A percentile compares a stretch with the other conserved stretches of the same genome.
phyloP scores from a whole-genome alignment of 2,888 invertebrate genomes.

The Physocephala rufipes region DNA sequence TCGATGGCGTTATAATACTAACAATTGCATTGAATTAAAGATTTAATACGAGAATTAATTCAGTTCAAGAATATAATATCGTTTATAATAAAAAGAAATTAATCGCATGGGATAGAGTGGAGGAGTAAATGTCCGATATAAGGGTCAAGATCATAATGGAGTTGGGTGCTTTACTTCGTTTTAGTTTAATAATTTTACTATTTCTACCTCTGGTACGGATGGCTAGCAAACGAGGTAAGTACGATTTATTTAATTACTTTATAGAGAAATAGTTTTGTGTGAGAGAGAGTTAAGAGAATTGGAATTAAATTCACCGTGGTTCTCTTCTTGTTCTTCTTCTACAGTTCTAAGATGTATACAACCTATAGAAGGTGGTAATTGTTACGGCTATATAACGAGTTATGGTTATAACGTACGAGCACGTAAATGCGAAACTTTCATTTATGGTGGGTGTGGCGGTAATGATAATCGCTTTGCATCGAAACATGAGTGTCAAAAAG shows the following conservation, averaged over 20 bases:
- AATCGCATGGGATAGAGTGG: too few species aligned
- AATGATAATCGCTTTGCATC: constrained; percentile 81
- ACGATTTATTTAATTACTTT: not conserved
- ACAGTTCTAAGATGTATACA: constrained; percentile 69
- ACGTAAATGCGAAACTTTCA: constrained; percentile 74
- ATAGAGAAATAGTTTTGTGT: too few species aligned
- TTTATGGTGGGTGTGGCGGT: constrained; percentile 79
- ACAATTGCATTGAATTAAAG: not conserved
- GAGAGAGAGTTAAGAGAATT: too few species aligned
- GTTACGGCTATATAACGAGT: constrained; percentile 69
- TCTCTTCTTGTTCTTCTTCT: not conserved
- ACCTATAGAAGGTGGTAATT: constrained; percentile 74
- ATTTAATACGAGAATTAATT: too few species aligned
- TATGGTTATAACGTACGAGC: constrained; percentile 54
- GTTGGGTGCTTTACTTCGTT: not conserved
- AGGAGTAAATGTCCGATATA: too few species aligned
- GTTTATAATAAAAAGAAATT: too few species aligned
- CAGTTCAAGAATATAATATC: too few species aligned
- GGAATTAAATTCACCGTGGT: too few species aligned
- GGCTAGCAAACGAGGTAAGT: constrained; percentile 23
- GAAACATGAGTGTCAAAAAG: constrained; percentile 70
- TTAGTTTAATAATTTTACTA: not conserved
- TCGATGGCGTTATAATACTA: constrained; percentile 8
- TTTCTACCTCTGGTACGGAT: not conserved
- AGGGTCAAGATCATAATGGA: constrained; percentile 22